Conservation (phyloP, 2,888 invertebrate species). For the Lepidocyrtoides sp. region DNA sequence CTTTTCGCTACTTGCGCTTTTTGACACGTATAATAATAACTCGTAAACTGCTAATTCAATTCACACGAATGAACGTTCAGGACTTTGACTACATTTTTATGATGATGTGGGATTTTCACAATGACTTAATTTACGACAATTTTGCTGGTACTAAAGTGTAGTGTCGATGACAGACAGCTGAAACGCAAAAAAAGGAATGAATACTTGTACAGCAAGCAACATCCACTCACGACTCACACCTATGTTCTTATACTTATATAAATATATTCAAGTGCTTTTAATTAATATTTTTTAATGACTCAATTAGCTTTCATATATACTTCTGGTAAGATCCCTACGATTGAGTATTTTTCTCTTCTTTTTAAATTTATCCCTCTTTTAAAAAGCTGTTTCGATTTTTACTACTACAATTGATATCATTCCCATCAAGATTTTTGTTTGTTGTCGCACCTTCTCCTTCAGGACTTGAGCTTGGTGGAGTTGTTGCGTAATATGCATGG, state of each 20-base stretch:
- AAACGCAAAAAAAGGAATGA: no score
- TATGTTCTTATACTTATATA: no score
- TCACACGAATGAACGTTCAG: conserved; percentile 36
- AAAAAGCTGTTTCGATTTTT: conserved; percentile 18
- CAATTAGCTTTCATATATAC: background rate
- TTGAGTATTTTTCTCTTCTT: background rate
- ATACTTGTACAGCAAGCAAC: no score
- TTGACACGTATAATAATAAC: conserved; percentile 65
- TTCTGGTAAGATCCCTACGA: no score
- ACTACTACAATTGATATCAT: conserved; percentile 30
- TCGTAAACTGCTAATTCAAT: conserved; percentile 75
- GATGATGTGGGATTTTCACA: conserved; percentile 62
- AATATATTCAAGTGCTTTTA: conserved; percentile 15
- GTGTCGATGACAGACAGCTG: background rate
- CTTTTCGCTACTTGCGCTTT: background rate
- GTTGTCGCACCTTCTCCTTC: conserved; percentile 87
- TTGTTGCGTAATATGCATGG: conserved; percentile 98
- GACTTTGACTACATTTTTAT: conserved; percentile 37
- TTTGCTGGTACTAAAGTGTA: background rate
- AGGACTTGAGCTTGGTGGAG: conserved; percentile 93
- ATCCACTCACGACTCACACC: no score
- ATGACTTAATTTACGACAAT: conserved; percentile 69
- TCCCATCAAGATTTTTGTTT: conserved; percentile 54
- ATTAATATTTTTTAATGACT: conserved; percentile 51
- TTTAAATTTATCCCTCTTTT: background rate